These are phyloP conservation scores for Martes martes DNA, from an alignment of 2,113 vertebrate species.

Conservation along the genomic window DNA sequence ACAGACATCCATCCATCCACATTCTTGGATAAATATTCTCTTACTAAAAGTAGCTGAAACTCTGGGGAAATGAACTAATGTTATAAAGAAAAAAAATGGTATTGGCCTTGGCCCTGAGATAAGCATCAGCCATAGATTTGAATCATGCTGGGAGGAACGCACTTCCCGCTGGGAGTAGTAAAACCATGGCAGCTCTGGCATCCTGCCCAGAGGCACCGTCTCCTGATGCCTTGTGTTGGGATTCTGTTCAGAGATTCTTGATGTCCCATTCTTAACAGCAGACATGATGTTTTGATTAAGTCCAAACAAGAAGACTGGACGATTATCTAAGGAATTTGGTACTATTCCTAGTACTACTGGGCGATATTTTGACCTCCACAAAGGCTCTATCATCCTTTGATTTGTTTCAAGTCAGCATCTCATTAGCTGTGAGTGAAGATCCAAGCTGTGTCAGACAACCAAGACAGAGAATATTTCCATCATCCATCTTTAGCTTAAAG, in stretches of 20 bases:
- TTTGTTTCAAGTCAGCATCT: slow-evolving; percentile 43
- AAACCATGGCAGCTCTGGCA: slow-evolving; percentile 56
- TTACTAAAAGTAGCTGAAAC: slow-evolving; percentile 52
- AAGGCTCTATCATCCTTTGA: slow-evolving; percentile 4
- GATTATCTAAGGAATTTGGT: slow-evolving; percentile 62
- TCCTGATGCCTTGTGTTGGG: neutral
- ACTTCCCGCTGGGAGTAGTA: slow-evolving; percentile 37
- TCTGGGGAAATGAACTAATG: slow-evolving; percentile 57
- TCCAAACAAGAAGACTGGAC: slow-evolving; percentile 24
- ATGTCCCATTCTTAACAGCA: neutral
- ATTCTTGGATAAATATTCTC: slow-evolving; percentile 43
- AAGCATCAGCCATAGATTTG: slow-evolving; percentile 52
- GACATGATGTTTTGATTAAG: slow-evolving; percentile 69
- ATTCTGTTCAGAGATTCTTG: neutral
- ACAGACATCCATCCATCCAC: neutral
- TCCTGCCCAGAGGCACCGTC: slow-evolving; percentile 48
- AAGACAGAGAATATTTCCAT: neutral
- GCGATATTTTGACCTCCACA: neutral
- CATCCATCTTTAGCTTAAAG: neutral
- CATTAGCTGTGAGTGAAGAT: neutral
- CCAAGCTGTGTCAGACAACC: neutral
- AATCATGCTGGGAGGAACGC: neutral
- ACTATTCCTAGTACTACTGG: neutral
- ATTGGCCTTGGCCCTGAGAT: slow-evolving; percentile 54
- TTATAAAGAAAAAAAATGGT: slow-evolving; percentile 27